phyloP scores from a whole-genome alignment of 2,113 vertebrate genomes.

The Chloroceryle aenea region DNA sequence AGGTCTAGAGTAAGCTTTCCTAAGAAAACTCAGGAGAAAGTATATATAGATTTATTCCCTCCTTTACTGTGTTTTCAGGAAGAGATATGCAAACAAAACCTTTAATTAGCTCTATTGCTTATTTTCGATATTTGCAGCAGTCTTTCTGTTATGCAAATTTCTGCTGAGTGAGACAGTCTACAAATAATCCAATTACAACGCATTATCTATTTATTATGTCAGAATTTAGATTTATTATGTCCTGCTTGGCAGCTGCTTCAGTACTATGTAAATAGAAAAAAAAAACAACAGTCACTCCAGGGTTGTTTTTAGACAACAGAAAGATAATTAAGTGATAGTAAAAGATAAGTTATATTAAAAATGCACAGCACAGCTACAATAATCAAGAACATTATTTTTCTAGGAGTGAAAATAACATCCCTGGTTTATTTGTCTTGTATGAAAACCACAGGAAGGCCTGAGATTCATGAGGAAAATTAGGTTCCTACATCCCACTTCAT shows the following conservation, averaged over 20 bases:
- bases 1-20: background rate
- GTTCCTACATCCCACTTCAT: background rate
- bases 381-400: slow-evolving; percentile 26
- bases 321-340: slow-evolving; percentile 77
- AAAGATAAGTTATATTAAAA: slow-evolving; percentile 64
- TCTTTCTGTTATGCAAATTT: slow-evolving; percentile 29
- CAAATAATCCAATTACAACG: slow-evolving; percentile 50
- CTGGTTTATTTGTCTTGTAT: slow-evolving; percentile 33
- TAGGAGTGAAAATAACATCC: slow-evolving; percentile 41
- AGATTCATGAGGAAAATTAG: background rate
- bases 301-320: slow-evolving; percentile 62
- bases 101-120: slow-evolving; percentile 13
- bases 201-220: slow-evolving; percentile 58
- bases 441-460: background rate
- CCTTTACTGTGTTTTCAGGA: background rate
- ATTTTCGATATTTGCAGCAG: background rate
- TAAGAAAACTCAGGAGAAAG: background rate
- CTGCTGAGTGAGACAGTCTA: slow-evolving; percentile 5
- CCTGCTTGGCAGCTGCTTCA: slow-evolving; percentile 47
- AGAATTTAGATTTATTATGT: slow-evolving; percentile 35
- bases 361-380: slow-evolving; percentile 63
- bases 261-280: slow-evolving; percentile 66
- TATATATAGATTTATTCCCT: background rate
- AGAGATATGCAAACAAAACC: background rate
- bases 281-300: slow-evolving; percentile 21